phyloP scores from a whole-genome alignment of 64 coral and sea anemone species.

The Montipora capricornis region DNA sequence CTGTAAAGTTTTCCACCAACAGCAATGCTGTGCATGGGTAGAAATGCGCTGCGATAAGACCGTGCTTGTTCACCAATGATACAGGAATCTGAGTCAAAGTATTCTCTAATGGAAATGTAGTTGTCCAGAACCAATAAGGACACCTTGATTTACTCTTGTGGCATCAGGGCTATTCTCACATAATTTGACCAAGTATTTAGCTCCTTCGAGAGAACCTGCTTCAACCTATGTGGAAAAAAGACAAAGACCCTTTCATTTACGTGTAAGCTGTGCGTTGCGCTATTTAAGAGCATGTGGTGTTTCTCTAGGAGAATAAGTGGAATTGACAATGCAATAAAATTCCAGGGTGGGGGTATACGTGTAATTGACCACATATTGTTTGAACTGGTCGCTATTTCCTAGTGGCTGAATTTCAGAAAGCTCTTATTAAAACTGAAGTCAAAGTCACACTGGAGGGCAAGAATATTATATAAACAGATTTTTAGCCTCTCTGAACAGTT shows the following conservation, averaged over 20 bases:
- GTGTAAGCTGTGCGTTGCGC: background rate
- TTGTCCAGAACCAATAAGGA: slow-evolving; percentile 51
- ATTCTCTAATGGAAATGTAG: background rate
- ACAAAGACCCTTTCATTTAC: slow-evolving; percentile 7
- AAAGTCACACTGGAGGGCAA: no score
- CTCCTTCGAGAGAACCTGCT: slow-evolving; percentile 72
- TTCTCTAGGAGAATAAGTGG: no score
- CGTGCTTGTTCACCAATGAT: background rate
- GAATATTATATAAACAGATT: no score
- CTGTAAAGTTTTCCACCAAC: slow-evolving; percentile 68
- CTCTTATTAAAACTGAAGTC: no score
- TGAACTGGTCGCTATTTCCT: no score
- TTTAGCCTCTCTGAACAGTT: no score
- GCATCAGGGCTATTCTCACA: slow-evolving; percentile 80
- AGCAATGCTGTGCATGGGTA: slow-evolving; percentile 50
- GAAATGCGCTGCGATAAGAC: background rate
- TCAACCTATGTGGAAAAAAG: slow-evolving; percentile 18
- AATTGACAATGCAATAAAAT: no score
- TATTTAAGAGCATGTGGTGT: no score
- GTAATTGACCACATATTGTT: no score
- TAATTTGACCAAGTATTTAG: slow-evolving; percentile 71
- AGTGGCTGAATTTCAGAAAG: no score
- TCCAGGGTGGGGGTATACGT: no score
- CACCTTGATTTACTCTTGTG: slow-evolving; percentile 70
- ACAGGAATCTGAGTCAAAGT: background rate